Percentiles rank a stretch among this genome's conserved stretches.
Conservation (phyloP, 1,140 invertebrate genomes). For the Ceratina japonica region DNA sequence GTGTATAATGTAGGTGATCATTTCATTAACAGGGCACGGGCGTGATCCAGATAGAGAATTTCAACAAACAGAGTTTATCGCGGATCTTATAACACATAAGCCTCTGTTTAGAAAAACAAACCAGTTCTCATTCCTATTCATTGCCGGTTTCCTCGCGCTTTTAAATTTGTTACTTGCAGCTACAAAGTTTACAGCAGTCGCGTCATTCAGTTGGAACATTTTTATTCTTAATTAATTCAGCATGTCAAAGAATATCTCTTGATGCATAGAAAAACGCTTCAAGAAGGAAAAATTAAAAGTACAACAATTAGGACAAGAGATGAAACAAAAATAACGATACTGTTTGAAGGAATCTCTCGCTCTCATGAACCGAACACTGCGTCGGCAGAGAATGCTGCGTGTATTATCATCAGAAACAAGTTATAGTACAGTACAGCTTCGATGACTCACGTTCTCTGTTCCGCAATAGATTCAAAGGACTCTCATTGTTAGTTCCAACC, state of each 20-base stretch:
- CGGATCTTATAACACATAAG: constrained; percentile 4
- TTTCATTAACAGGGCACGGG: constrained; percentile 8
- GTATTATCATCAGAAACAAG: constrained; percentile 14
- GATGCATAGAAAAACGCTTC: no score
- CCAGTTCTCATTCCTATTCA: constrained; percentile 4
- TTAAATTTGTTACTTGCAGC: background rate
- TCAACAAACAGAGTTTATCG: constrained; percentile 42
- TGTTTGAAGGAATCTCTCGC: no score
- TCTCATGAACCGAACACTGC: no score
- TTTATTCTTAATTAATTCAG: no score
- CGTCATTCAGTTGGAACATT: background rate
- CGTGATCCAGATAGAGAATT: background rate
- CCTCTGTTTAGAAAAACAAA: constrained; percentile 37
- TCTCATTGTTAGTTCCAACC: background rate
- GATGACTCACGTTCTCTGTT: constrained; percentile 28
- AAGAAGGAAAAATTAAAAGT: no score
- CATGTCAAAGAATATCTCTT: no score
- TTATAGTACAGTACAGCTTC: background rate
- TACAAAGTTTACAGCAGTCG: background rate
- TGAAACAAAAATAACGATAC: no score
- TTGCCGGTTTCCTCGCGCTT: background rate
- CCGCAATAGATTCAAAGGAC: constrained; percentile 30
- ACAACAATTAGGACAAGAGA: no score
- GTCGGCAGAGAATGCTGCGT: background rate
- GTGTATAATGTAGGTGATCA: constrained; percentile 5